phyloP scores from a whole-genome alignment of 1,140 invertebrate genomes.

The Drosophila sproati region DNA sequence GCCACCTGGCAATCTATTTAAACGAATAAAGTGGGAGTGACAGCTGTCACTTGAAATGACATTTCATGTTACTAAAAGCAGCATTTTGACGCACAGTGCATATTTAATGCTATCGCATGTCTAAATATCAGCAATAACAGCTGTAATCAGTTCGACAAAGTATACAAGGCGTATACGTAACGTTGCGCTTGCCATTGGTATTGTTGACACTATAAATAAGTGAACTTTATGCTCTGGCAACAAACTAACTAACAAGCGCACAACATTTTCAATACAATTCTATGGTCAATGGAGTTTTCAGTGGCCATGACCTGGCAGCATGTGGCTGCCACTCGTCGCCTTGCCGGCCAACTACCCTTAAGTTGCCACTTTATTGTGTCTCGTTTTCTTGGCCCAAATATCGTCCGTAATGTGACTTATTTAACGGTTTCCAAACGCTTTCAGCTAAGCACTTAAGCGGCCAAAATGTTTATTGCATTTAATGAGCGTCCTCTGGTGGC shows the following conservation, averaged over 20 bases:
- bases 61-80: constrained; percentile 48
- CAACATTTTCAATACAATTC: constrained; percentile 28
- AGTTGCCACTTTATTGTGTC: constrained; percentile 20
- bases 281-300: neutral
- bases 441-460: constrained; percentile 29
- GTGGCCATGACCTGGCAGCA: neutral
- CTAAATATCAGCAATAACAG: constrained; percentile 18
- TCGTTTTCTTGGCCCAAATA: constrained; percentile 25
- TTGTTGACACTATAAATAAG: constrained; percentile 35
- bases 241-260: constrained; percentile 3
- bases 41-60: constrained; percentile 59
- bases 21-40: constrained; percentile 32
- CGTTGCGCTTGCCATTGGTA: constrained; percentile 18
- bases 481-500: constrained; percentile 29
- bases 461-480: constrained; percentile 14
- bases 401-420: constrained; percentile 48
- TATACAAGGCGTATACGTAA: constrained; percentile 24
- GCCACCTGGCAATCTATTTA: neutral
- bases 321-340: neutral
- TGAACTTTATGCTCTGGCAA: constrained; percentile 17
- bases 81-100: constrained; percentile 42
- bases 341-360: neutral
- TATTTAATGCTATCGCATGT: neutral
- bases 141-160: neutral
- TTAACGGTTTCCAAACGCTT: constrained; percentile 34